Evolutionary conservation across 35 echinoderm and acorn worm species (phyloP).

Genomic region (Lytechinus variegatus): DNA sequence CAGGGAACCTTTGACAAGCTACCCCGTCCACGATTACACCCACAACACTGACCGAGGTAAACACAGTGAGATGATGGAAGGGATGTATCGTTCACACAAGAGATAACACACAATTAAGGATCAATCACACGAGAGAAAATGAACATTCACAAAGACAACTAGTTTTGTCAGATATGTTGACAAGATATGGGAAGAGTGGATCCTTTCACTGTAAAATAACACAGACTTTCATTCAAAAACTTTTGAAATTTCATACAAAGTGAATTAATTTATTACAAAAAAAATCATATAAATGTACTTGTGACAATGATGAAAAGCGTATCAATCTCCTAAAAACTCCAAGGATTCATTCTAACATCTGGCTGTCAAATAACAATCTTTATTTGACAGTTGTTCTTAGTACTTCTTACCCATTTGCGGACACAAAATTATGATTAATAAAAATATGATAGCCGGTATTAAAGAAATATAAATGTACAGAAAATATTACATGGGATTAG

Average conservation of each 20-base stretch:
- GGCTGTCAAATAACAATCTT: not conserved
- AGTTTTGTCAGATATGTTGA: no score
- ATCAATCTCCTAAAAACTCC: not conserved
- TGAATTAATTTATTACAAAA: no score
- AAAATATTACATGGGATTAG: conserved; percentile 4
- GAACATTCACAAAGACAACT: no score
- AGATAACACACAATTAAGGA: not conserved
- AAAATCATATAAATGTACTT: no score
- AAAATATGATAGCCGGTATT: not conserved
- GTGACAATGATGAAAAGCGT: no score
- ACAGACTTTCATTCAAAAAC: not conserved
- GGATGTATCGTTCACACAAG: not conserved
- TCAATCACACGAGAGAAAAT: no score
- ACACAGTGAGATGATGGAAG: not conserved
- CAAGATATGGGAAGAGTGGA: no score
- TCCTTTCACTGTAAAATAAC: not conserved
- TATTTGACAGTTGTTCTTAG: not conserved
- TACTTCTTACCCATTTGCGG: not conserved
- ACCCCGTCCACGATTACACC: not conserved
- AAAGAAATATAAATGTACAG: not conserved
- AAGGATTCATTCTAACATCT: not conserved
- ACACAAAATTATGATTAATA: not conserved
- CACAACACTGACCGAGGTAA: not conserved
- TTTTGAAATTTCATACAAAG: not conserved
- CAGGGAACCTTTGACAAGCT: not conserved